Evolutionary conservation across 2,888 invertebrate species (phyloP).

Genomic region (Pseudococcus jackbeardsleyi): DNA sequence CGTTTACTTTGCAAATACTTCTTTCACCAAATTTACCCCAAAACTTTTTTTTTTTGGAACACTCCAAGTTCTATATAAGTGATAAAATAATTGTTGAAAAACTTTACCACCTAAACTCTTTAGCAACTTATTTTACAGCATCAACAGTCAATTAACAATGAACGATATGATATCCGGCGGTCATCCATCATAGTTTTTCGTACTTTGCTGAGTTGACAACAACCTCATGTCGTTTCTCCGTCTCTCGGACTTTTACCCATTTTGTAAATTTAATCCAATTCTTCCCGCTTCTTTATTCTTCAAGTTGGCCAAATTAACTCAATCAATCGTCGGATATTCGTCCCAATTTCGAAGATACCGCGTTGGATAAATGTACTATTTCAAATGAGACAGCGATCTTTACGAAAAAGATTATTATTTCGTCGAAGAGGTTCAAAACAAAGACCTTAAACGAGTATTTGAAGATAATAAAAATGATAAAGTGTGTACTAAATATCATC

Average conservation of each 20-base stretch:
- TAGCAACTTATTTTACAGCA: background rate
- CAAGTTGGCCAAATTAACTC: background rate
- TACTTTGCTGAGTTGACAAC: background rate
- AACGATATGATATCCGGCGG: constrained; percentile 9
- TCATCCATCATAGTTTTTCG: constrained; percentile 33
- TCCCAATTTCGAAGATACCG: background rate
- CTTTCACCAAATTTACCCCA: background rate
- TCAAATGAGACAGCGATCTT: background rate
- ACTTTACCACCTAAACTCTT: background rate
- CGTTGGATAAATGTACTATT: background rate
- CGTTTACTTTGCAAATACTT: too few relatives aligned
- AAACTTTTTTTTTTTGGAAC: background rate
- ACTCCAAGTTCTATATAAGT: background rate
- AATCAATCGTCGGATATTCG: background rate
- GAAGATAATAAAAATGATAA: constrained; percentile 33
- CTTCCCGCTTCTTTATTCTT: background rate
- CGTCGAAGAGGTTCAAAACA: background rate
- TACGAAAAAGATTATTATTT: background rate
- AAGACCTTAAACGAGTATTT: background rate
- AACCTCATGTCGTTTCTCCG: background rate
- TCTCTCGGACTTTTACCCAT: background rate
- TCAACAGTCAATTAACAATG: constrained; percentile 22
- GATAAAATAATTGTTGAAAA: constrained; percentile 22
- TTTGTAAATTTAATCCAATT: constrained; percentile 12
- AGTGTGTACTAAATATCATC: background rate